A percentile compares a stretch with the other conserved stretches of the same genome.
Conservation (phyloP, 2,113 vertebrate species). For the Podiceps cristatus region DNA sequence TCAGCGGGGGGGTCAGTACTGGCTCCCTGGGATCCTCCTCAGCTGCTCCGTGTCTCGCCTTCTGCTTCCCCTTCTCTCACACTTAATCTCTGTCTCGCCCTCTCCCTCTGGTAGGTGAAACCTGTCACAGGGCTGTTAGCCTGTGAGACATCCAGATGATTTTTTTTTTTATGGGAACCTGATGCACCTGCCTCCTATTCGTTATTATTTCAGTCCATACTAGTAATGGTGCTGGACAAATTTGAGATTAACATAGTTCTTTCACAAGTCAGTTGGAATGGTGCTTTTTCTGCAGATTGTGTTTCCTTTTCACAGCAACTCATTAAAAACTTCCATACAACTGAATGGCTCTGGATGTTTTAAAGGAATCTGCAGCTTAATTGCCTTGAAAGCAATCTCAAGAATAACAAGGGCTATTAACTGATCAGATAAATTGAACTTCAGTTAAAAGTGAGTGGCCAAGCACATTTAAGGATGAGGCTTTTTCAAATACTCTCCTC, state of each 20-base stretch:
- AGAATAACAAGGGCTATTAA: not conserved
- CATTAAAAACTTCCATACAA: not conserved
- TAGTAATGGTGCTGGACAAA: slow-evolving; percentile 13
- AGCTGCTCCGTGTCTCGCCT: not conserved
- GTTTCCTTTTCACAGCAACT: not conserved
- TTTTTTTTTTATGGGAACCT: not conserved
- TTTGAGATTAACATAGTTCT: not conserved
- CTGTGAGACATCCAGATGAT: not conserved
- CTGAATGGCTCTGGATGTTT: not conserved
- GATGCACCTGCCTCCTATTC: slow-evolving; percentile 20
- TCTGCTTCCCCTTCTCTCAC: not conserved
- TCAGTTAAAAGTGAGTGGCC: not conserved
- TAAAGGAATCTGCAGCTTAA: not conserved
- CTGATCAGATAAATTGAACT: not conserved
- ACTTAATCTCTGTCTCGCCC: not conserved
- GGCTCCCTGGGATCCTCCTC: not conserved
- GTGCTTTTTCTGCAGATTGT: not conserved
- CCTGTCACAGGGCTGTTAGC: slow-evolving; percentile 62
- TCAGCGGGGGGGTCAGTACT: not conserved
- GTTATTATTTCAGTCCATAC: slow-evolving; percentile 42
- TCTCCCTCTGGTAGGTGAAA: not conserved
- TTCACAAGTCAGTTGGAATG: not conserved
- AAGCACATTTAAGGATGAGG: not conserved
- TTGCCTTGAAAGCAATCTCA: not conserved
- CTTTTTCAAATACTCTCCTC: not conserved